Evolutionary conservation across 2,888 invertebrate genomes (phyloP).

Genomic region (Tiliacea aurago): DNA sequence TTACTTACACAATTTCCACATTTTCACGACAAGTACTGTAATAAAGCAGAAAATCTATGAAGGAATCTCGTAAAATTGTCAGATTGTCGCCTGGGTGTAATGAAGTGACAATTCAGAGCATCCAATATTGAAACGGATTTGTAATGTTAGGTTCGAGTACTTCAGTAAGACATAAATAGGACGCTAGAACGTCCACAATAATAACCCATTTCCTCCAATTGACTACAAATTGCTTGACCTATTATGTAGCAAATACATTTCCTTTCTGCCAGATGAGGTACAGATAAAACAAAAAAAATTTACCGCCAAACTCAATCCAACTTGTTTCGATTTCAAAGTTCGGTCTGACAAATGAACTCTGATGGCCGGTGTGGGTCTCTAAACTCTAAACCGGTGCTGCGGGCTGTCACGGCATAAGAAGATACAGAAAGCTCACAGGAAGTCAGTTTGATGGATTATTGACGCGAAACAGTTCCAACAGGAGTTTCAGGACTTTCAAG

Average conservation of each 20-base stretch:
- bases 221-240: constrained; percentile 44
- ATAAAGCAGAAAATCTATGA: not conserved
- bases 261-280: constrained; percentile 25
- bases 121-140: constrained; percentile 1
- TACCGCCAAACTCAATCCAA: constrained; percentile 31
- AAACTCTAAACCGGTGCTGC: constrained; percentile 39
- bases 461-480: not conserved
- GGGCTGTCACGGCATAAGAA: constrained; percentile 10
- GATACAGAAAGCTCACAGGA: constrained; percentile 25
- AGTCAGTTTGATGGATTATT: not conserved
- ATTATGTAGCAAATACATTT: constrained; percentile 43
- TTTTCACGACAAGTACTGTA: not conserved
- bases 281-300: constrained; percentile 34
- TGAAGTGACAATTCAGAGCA: constrained; percentile 5
- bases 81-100: not conserved
- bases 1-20: not conserved
- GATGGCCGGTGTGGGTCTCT: constrained; percentile 34
- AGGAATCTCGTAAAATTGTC: not conserved
- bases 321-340: constrained; percentile 53
- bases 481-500: not conserved
- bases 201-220: constrained; percentile 58
- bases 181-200: constrained; percentile 39
- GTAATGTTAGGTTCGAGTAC: not conserved
- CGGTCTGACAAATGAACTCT: constrained; percentile 51
- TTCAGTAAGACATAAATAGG: constrained; percentile 13